Evolutionary conservation across 2,888 invertebrate genomes (phyloP), one percentile per base, ranked within the genome.

Genomic region (Amphipoea lucens): DNA sequence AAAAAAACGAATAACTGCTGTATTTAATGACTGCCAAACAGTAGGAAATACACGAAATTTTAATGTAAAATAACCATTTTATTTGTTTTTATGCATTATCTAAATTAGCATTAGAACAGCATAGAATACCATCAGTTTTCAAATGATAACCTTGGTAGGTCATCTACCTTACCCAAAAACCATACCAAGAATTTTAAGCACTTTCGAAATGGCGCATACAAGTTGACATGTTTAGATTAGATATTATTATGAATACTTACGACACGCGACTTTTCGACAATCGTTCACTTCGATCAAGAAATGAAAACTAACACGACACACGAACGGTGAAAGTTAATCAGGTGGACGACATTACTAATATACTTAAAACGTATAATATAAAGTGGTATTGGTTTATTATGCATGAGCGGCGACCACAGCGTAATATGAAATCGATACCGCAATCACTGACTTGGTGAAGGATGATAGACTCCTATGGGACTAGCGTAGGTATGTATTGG

Each of bases 191-290:
- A 48, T 36, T 66, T 65, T 70, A 54, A 75, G 42, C n/a, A 78
- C 17, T 76, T 67, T 66, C 45, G 29, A 74, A 78, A 57, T 71
- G 20, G 51, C 66, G 11, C 17, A 69, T 84, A 76, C 76, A 78
- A 29, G 29, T 29, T 81, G 71, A 79, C 77, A 76, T 88, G 70
- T 71, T 81, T 78, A 79, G 81, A 81, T 87, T 57, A 88, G 67
- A 74, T 76, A 78, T 45, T 40, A 66, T 66, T 17, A 68, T 72
- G 48, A 29, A 42, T 45, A 57, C 42, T n/a, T 66, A 69, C 14
- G 42, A 68, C 75, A 88, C 84, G 81, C 77, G 62, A 70, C 36
- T 51, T 45, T 74, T 68, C 48, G 23, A 54, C 42, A 74, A 76
- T 85, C 60, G 57, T 77, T 75, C 40, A 70, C 29, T 81, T 67